Conservation (phyloP, 2,797 vertebrate species). For the Graptemys geographica region DNA sequence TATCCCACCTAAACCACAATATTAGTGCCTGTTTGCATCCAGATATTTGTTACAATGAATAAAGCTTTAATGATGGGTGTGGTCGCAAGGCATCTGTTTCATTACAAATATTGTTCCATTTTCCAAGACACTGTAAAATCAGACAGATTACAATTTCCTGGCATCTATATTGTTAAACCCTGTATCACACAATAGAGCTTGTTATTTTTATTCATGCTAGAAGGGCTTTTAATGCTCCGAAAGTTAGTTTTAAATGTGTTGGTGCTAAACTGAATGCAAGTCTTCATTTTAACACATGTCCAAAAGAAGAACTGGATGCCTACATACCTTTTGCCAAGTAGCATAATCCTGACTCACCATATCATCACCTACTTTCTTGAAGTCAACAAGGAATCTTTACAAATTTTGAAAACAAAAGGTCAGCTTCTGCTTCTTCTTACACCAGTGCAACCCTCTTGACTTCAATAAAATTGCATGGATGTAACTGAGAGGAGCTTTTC, state of each 20-base stretch:
- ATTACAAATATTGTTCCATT: too few species aligned
- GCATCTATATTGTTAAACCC: neutral
- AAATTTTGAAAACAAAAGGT: neutral
- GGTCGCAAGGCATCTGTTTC: too few species aligned
- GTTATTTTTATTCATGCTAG: too few species aligned
- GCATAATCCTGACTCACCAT: neutral
- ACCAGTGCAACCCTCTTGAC: neutral
- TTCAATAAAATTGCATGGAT: neutral
- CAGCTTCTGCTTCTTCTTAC: neutral
- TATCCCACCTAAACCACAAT: neutral
- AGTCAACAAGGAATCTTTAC: neutral
- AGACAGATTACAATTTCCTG: neutral
- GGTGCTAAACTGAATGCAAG: neutral
- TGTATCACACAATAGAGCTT: neutral
- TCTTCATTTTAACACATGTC: neutral
- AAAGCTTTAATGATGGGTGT: neutral
- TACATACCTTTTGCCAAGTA: neutral
- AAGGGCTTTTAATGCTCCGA: neutral
- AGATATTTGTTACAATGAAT: neutral
- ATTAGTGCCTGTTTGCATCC: neutral
- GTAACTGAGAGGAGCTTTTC: neutral
- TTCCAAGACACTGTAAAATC: too few species aligned
- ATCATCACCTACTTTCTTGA: neutral
- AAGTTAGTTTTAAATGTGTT: neutral
- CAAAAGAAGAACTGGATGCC: neutral